Percentiles rank a stretch among this genome's conserved stretches.
phyloP scores from a whole-genome alignment of 2,797 vertebrate species.

The Cynodonichthys magdalenae region DNA sequence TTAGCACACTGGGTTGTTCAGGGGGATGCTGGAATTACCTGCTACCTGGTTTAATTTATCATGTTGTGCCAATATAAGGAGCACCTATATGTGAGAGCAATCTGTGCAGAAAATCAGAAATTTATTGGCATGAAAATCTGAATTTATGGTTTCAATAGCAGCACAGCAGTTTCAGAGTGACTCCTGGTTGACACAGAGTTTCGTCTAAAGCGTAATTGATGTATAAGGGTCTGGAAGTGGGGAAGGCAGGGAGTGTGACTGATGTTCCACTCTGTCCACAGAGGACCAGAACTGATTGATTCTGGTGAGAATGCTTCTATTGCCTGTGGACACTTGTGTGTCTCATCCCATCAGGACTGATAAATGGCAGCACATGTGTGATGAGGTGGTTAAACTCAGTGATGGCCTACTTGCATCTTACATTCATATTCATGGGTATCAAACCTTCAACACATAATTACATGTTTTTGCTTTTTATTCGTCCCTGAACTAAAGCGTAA shows the following conservation, averaged over 20 bases:
- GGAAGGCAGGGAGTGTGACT: slow-evolving; percentile 28
- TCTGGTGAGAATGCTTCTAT: slow-evolving; percentile 16
- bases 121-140: slow-evolving; percentile 4
- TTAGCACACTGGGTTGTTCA: slow-evolving; percentile 13
- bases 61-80: slow-evolving; percentile 24
- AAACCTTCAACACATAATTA: background rate
- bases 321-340: slow-evolving; percentile 8
- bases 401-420: background rate
- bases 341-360: slow-evolving; percentile 28
- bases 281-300: slow-evolving; percentile 26
- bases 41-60: slow-evolving; percentile 28
- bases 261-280: slow-evolving; percentile 29
- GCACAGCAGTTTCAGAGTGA: background rate
- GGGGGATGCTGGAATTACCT: slow-evolving; percentile 22
- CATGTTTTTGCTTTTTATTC: background rate
- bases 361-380: slow-evolving; percentile 12
- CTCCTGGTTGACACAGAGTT: slow-evolving; percentile 8
- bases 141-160: slow-evolving; percentile 43
- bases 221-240: slow-evolving; percentile 12
- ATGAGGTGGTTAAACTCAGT: slow-evolving; percentile 20
- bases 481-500: background rate
- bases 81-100: background rate
- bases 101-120: slow-evolving; percentile 17
- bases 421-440: slow-evolving; percentile 2
- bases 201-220: slow-evolving; percentile 24